Conservation (phyloP, 2,888 invertebrate species). For the Tinea semifulvella region DNA sequence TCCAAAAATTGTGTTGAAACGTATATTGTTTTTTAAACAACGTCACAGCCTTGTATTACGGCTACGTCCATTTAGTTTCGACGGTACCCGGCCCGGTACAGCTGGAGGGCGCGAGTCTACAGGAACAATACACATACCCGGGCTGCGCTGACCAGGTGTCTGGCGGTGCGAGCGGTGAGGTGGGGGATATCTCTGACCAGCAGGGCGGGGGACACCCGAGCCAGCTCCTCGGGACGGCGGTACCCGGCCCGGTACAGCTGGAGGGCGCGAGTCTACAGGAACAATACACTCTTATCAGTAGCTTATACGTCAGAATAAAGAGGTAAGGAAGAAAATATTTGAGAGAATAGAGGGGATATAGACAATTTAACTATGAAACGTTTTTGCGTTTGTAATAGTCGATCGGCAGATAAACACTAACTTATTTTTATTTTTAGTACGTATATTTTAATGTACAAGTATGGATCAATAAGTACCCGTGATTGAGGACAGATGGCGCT, state of each 20-base stretch:
- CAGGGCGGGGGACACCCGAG: slow-evolving; percentile 72
- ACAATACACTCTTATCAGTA: too few relatives aligned
- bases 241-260: slow-evolving; percentile 87
- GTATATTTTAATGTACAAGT: background rate
- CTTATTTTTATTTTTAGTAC: background rate
- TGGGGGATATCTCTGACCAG: slow-evolving; percentile 73
- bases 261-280: slow-evolving; percentile 77
- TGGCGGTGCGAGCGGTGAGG: slow-evolving; percentile 76
- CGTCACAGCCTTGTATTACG: too few relatives aligned
- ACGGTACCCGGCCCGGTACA: slow-evolving; percentile 84
- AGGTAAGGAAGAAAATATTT: too few relatives aligned
- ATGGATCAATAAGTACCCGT: too few relatives aligned
- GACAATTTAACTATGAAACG: too few relatives aligned
- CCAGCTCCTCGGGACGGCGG: slow-evolving; percentile 78
- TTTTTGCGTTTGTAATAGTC: background rate
- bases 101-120: slow-evolving; percentile 57
- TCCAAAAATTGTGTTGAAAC: too few relatives aligned
- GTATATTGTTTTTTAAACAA: too few relatives aligned
- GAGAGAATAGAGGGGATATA: too few relatives aligned
- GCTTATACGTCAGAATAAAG: too few relatives aligned
- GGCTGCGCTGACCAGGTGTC: slow-evolving; percentile 86
- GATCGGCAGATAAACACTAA: background rate
- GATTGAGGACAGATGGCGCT: too few relatives aligned
- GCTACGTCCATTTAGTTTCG: too few relatives aligned
- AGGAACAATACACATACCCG: slow-evolving; percentile 68